phyloP scores from a whole-genome alignment of 2,888 invertebrate species.

The Entomobrya proxima region DNA sequence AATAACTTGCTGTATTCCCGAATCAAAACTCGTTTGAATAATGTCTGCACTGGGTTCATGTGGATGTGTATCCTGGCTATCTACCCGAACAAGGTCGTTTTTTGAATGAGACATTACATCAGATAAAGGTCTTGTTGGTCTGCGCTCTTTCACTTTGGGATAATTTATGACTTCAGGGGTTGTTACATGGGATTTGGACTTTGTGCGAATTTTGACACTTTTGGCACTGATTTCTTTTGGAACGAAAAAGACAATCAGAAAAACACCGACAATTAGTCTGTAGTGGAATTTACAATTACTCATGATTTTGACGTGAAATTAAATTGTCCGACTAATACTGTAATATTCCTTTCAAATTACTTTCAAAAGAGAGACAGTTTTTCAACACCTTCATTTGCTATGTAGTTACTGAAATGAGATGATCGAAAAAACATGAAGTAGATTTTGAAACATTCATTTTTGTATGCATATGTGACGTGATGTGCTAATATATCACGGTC shows the following conservation, averaged over 20 bases:
- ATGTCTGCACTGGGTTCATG: not conserved
- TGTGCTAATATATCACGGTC: too few relatives aligned
- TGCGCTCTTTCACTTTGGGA: not conserved
- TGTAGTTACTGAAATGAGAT: too few relatives aligned
- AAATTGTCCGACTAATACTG: too few relatives aligned
- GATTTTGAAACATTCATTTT: not conserved
- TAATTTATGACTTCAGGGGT: not conserved
- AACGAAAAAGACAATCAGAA: too few relatives aligned
- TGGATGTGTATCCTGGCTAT: not conserved
- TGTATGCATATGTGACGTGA: not conserved
- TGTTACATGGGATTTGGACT: not conserved
- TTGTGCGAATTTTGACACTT: conserved; percentile 16
- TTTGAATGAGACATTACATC: not conserved
- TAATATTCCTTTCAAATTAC: too few relatives aligned
- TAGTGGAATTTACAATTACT: too few relatives aligned
- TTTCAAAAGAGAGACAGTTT: too few relatives aligned
- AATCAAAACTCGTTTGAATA: conserved; percentile 28
- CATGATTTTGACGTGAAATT: too few relatives aligned
- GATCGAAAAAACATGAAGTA: too few relatives aligned
- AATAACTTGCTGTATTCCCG: conserved; percentile 13
- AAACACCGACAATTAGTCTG: too few relatives aligned
- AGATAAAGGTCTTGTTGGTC: not conserved
- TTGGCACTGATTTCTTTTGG: not conserved
- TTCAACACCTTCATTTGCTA: too few relatives aligned
- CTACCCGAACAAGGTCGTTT: not conserved